phyloP scores from a whole-genome alignment of 2,113 vertebrate species.

The Sorex araneus region DNA sequence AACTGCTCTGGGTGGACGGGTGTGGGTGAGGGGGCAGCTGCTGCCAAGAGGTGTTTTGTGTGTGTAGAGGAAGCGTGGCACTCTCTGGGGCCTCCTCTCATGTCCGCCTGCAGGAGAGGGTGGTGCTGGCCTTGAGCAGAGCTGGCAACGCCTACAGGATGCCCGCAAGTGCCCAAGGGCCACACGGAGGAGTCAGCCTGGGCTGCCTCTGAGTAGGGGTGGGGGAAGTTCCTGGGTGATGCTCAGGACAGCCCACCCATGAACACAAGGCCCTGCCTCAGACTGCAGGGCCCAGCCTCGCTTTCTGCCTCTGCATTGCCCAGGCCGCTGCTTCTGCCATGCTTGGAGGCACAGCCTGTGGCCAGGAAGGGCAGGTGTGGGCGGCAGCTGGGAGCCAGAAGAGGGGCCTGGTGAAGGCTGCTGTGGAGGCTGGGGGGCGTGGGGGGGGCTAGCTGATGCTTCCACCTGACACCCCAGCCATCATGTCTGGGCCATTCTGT shows the following conservation, averaged over 20 bases:
- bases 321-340: not conserved
- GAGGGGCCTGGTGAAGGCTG: not conserved
- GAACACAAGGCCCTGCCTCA: not conserved
- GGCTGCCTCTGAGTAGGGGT: not conserved
- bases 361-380: not conserved
- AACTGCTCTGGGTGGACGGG: no score
- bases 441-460: not conserved
- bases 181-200: not conserved
- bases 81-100: not conserved
- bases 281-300: not conserved
- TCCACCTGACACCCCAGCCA: no score
- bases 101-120: not conserved
- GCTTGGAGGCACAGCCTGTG: not conserved
- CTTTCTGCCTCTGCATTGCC: not conserved
- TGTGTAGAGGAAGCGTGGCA: not conserved
- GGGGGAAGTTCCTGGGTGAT: not conserved
- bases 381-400: not conserved
- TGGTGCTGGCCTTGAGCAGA: not conserved
- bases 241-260: not conserved
- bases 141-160: not conserved
- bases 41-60: not conserved
- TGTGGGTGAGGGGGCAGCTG: no score
- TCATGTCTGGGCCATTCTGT: not conserved
- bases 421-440: not conserved
- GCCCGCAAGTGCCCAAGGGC: not conserved